Evolutionary conservation across 2,797 vertebrate genomes (phyloP).

Genomic region (Iguana delicatissima): DNA sequence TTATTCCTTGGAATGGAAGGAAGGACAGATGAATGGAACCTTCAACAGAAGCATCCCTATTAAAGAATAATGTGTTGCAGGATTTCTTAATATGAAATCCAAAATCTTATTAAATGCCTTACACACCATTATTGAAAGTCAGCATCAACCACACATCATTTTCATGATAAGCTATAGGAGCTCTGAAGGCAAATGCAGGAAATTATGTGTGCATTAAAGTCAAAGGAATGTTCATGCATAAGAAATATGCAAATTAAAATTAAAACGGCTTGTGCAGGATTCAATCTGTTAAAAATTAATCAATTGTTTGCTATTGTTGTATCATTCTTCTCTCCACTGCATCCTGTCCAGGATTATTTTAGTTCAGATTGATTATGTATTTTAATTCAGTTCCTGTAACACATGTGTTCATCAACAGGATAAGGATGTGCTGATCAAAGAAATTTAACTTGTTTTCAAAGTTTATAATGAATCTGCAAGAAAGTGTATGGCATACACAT

Average conservation of each 20-base stretch:
- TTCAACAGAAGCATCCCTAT: not conserved
- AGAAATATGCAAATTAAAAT: conserved; percentile 65
- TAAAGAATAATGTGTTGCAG: not conserved
- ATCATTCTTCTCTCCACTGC: conserved; percentile 32
- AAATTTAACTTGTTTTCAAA: conserved; percentile 29
- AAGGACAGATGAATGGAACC: not conserved
- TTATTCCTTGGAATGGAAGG: not conserved
- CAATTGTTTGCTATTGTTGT: not conserved
- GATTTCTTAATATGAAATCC: not conserved
- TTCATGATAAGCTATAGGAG: conserved; percentile 43
- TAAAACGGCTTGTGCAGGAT: conserved; percentile 57
- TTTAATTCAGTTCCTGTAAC: conserved; percentile 43
- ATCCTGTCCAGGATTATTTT: conserved; percentile 11
- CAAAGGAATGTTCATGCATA: conserved; percentile 55
- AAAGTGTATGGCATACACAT: conserved; percentile 39
- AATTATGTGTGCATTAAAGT: not conserved
- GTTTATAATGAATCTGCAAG: conserved; percentile 19
- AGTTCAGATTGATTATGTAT: conserved; percentile 12
- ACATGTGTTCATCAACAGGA: conserved; percentile 17
- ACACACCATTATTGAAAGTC: conserved; percentile 44
- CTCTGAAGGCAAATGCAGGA: conserved; percentile 46
- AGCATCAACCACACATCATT: conserved; percentile 42
- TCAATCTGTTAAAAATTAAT: conserved; percentile 65
- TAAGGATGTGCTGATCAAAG: not conserved
- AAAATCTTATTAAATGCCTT: conserved; percentile 2